Evolutionary conservation across 2,797 vertebrate genomes (phyloP).

Genomic region (Oryzias sinensis): DNA sequence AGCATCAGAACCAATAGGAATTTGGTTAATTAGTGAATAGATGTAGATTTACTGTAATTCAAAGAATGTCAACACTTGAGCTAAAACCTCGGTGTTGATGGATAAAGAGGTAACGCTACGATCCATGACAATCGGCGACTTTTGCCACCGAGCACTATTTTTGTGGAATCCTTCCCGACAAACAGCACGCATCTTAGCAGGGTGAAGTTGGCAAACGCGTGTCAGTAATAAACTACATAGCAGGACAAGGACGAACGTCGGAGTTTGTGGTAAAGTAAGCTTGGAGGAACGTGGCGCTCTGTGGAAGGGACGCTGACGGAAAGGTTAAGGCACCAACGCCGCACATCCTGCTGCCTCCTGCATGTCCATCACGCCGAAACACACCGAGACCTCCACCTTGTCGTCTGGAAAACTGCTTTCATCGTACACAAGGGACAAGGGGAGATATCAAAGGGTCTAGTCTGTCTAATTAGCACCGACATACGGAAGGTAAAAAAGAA

Average conservation of each 20-base stretch:
- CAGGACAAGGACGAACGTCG: constrained; percentile 43
- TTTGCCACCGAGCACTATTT: too few relatives aligned
- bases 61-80: too few relatives aligned
- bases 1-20: too few relatives aligned
- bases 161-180: too few relatives aligned
- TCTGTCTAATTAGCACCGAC: constrained; percentile 25
- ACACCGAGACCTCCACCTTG: constrained; percentile 14
- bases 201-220: constrained; percentile 47
- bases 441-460: constrained; percentile 9
- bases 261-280: constrained; percentile 21
- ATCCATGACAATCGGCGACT: too few relatives aligned
- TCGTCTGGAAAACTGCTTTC: not conserved
- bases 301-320: constrained; percentile 47
- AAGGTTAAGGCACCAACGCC: constrained; percentile 62
- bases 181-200: constrained; percentile 25
- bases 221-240: constrained; percentile 49
- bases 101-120: too few relatives aligned
- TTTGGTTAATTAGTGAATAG: too few relatives aligned
- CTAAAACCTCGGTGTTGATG: too few relatives aligned
- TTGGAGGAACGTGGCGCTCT: constrained; percentile 24
- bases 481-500: constrained; percentile 20
- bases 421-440: constrained; percentile 5
- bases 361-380: constrained; percentile 46
- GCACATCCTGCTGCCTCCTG: constrained; percentile 44
- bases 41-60: too few relatives aligned